These are phyloP conservation scores for Lamprotornis superbus DNA, from an alignment of 2,113 vertebrate species.

Conservation along the genomic window DNA sequence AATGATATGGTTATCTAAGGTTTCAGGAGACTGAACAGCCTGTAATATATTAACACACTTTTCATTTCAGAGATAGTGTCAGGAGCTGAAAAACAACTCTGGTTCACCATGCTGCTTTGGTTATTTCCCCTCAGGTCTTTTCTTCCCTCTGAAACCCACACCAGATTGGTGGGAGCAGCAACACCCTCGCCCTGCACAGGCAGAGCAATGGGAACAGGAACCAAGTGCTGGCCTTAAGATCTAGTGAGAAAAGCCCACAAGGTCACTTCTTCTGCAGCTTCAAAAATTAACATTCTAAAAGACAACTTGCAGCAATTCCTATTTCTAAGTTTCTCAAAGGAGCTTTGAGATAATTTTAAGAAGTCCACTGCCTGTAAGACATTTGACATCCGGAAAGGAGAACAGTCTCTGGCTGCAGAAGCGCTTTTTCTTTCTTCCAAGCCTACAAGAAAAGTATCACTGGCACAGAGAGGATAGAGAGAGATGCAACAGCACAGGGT, in stretches of 20 bases:
- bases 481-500: not conserved
- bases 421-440: not conserved
- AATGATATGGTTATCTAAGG: not conserved
- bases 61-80: constrained; percentile 24
- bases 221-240: not conserved
- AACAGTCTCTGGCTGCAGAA: not conserved
- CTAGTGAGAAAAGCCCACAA: not conserved
- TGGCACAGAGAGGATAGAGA: not conserved
- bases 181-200: not conserved
- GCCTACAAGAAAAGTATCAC: not conserved
- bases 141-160: not conserved
- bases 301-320: not conserved
- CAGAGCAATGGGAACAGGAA: not conserved
- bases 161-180: not conserved
- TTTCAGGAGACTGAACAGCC: not conserved
- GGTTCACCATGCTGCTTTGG: not conserved
- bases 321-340: constrained; percentile 27
- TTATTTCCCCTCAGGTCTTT: not conserved
- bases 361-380: not conserved
- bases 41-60: constrained; percentile 14
- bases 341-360: not conserved
- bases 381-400: not conserved
- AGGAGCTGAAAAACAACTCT: not conserved
- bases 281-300: not conserved
- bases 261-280: not conserved